Conservation (phyloP, 2,888 invertebrate genomes). For the Coenonympha arcania region DNA sequence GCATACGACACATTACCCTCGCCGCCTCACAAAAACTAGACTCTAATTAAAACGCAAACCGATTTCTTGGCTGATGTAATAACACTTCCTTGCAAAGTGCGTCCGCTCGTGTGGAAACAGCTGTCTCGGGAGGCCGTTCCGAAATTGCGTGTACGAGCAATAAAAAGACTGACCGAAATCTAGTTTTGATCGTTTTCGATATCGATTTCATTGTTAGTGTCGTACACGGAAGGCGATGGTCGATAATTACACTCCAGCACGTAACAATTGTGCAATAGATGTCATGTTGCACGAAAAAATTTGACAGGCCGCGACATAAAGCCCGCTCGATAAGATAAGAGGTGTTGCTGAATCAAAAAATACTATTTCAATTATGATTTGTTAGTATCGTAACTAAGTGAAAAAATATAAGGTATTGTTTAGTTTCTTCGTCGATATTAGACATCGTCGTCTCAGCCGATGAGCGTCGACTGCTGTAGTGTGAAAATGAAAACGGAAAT, state of each 20-base stretch:
- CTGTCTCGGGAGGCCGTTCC: constrained; percentile 27
- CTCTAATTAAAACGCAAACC: constrained; percentile 6
- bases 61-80: constrained; percentile 9
- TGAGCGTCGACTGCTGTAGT: too few species aligned
- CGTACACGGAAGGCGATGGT: constrained; percentile 61
- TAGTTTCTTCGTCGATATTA: too few species aligned
- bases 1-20: neutral
- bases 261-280: constrained; percentile 62
- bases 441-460: too few species aligned
- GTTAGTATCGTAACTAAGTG: too few species aligned
- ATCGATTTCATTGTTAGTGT: constrained; percentile 62
- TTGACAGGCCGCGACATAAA: constrained; percentile 18
- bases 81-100: constrained; percentile 20
- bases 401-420: too few species aligned
- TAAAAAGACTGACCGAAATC: constrained; percentile 64
- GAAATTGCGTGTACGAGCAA: constrained; percentile 57
- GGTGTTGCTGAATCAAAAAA: constrained; percentile 1
- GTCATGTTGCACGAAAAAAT: constrained; percentile 39
- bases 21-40: constrained; percentile 1
- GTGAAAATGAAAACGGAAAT: too few species aligned
- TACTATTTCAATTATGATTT: neutral
- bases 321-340: constrained; percentile 9
- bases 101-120: constrained; percentile 24
- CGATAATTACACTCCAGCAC: constrained; percentile 60
- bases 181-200: constrained; percentile 56